Conservation (phyloP, 2,888 invertebrate species). For the Onthophagus sagittarius region DNA sequence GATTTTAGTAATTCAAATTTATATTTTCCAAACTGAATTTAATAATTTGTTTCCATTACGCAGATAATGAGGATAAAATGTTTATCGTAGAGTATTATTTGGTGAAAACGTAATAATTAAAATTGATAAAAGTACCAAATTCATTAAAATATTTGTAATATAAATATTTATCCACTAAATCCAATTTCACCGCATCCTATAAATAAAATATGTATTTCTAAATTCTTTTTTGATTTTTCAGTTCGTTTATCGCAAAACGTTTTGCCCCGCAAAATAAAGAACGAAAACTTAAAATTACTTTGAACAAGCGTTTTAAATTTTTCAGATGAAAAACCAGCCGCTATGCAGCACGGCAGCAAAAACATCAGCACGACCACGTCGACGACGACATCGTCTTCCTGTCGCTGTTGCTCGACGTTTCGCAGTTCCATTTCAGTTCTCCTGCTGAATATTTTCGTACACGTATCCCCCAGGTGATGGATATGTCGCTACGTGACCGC, state of each 20-base stretch:
- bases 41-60: neutral
- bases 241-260: too few relatives aligned
- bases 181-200: too few relatives aligned
- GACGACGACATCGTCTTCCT: neutral
- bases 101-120: neutral
- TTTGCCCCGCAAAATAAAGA: too few relatives aligned
- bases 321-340: conserved; percentile 63
- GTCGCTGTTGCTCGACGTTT: neutral
- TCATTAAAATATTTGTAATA: too few relatives aligned
- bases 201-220: too few relatives aligned
- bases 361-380: conserved; percentile 22
- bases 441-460: conserved; percentile 3
- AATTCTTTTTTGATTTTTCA: too few relatives aligned
- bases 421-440: neutral
- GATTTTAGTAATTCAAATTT: too few relatives aligned
- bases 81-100: neutral
- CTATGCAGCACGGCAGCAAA: conserved; percentile 62
- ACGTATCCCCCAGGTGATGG: conserved; percentile 19
- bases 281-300: neutral
- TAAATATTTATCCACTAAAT: too few relatives aligned
- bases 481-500: conserved; percentile 3
- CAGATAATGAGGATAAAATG: neutral
- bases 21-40: neutral
- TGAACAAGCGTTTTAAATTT: conserved; percentile 13
- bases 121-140: neutral